These are phyloP conservation scores for Paratilapia polleni DNA, from an alignment of 2,113 vertebrate genomes.

Conservation along the genomic window DNA sequence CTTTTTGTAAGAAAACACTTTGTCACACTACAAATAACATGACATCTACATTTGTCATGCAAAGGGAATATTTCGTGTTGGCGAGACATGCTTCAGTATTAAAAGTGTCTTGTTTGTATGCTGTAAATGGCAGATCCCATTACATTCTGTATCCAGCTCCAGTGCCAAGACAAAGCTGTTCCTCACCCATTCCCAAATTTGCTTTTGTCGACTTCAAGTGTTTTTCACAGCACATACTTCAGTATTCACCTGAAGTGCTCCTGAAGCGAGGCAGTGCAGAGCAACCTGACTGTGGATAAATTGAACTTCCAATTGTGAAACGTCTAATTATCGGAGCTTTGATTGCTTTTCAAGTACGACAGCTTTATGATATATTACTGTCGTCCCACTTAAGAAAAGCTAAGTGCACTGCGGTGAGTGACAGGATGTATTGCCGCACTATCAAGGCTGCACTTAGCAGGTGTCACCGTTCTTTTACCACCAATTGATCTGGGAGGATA, in stretches of 20 bases:
- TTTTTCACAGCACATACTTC: background rate
- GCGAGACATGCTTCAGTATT: background rate
- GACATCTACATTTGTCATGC: background rate
- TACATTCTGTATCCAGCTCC: background rate
- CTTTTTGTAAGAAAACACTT: slow-evolving; percentile 1
- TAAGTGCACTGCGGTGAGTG: background rate
- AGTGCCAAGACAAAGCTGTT: background rate
- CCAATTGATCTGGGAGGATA: background rate
- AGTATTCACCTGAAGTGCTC: background rate
- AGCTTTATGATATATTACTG: background rate
- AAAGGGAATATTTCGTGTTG: background rate
- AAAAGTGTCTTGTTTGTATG: slow-evolving; percentile 3
- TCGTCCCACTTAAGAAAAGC: background rate
- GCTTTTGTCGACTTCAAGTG: background rate
- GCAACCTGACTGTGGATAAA: background rate
- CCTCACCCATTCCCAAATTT: background rate
- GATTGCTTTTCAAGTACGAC: slow-evolving; percentile 14
- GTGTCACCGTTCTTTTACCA: background rate
- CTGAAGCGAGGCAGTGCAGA: background rate
- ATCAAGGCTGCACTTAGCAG: background rate
- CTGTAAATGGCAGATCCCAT: background rate
- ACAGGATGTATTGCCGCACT: background rate
- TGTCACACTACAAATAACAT: background rate
- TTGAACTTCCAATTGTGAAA: background rate
- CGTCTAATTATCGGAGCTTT: background rate